Conservation (phyloP, 2,797 vertebrate species). For the Siniperca obscura region DNA sequence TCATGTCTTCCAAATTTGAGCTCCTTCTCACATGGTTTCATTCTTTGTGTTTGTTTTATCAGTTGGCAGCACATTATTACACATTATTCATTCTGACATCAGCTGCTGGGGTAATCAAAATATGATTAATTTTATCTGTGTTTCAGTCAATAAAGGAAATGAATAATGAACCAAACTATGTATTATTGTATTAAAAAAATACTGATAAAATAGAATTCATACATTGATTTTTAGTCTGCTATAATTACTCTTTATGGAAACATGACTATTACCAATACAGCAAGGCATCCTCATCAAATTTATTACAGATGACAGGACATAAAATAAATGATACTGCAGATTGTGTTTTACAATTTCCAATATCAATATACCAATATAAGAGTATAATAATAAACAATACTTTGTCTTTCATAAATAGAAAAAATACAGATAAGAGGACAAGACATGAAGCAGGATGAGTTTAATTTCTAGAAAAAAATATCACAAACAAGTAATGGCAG, state of each 20-base stretch:
- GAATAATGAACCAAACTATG: slow-evolving; percentile 26
- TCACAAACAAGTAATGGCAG: neutral
- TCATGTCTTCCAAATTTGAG: neutral
- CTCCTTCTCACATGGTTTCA: neutral
- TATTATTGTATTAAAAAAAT: slow-evolving; percentile 23
- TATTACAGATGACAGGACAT: neutral
- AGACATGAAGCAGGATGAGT: neutral
- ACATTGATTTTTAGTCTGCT: slow-evolving; percentile 2
- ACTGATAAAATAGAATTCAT: slow-evolving; percentile 19
- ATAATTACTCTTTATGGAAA: slow-evolving; percentile 5
- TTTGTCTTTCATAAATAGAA: neutral
- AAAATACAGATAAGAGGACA: neutral
- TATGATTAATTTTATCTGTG: slow-evolving; percentile 26
- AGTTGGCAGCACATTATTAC: slow-evolving; percentile 39
- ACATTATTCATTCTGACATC: slow-evolving; percentile 36
- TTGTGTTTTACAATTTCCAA: slow-evolving; percentile 6
- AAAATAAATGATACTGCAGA: neutral
- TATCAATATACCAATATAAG: no score
- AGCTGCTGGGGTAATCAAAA: slow-evolving; percentile 31
- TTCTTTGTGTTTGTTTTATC: slow-evolving; percentile 55
- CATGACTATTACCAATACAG: neutral
- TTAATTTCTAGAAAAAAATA: neutral
- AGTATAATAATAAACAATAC: neutral
- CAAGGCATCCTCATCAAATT: neutral
- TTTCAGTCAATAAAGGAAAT: slow-evolving; percentile 41